Percentiles rank a stretch among this genome's conserved stretches.
Evolutionary conservation across 30 jellyfish, hydroid and myxozoan genomes (phyloP).

Genomic region (Chironex yamaguchii): DNA sequence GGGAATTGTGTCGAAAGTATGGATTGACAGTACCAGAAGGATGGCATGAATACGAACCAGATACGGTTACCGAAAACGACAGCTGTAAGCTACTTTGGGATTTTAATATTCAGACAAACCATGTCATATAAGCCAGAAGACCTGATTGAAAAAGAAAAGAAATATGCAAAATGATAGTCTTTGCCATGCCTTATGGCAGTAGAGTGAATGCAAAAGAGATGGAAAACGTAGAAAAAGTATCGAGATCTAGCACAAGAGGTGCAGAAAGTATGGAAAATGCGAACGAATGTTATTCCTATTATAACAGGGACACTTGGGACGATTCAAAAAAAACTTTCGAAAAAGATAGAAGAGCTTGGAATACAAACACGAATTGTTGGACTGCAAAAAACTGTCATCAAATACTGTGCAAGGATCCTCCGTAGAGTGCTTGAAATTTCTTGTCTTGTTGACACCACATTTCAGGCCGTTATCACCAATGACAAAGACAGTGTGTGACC

Average conservation of each 20-base stretch:
- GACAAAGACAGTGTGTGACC: no score
- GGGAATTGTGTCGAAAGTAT: no score
- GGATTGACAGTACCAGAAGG: neutral
- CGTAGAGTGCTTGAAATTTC: no score
- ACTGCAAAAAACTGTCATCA: no score
- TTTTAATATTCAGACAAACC: no score
- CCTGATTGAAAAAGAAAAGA: conserved; percentile 49
- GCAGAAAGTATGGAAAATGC: conserved; percentile 27
- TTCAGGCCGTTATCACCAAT: no score
- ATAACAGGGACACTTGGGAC: no score
- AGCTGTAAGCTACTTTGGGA: conserved; percentile 24
- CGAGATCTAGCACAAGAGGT: conserved; percentile 40
- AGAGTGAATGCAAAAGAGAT: conserved; percentile 9
- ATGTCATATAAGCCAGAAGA: conserved; percentile 42
- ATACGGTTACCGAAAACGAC: conserved; percentile 10
- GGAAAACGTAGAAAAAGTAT: conserved; percentile 29
- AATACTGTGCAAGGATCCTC: no score
- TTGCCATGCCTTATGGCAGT: neutral
- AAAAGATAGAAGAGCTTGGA: no score
- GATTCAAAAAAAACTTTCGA: no score
- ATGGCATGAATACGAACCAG: conserved; percentile 2
- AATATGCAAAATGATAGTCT: conserved; percentile 11
- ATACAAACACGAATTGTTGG: no score
- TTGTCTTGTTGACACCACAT: no score
- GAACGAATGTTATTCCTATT: conserved; percentile 20